phyloP scores from a whole-genome alignment of 2,113 vertebrate genomes.

The Okapia johnstoni region DNA sequence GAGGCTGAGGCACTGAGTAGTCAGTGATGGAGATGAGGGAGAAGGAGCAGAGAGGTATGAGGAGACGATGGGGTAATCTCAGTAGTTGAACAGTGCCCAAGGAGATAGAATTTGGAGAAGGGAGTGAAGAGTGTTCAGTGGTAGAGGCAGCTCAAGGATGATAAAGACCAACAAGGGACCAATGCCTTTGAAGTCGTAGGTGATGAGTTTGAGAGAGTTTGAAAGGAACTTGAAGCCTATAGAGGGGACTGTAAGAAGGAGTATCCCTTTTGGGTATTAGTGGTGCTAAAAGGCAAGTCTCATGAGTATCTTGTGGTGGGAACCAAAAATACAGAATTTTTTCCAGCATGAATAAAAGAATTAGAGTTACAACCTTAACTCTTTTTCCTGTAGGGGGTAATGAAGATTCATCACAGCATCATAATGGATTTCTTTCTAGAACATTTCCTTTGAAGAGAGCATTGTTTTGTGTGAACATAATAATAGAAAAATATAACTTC shows the following conservation, averaged over 20 bases:
- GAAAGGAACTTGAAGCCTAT: not conserved
- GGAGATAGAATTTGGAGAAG: not conserved
- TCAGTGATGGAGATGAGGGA: not conserved
- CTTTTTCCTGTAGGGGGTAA: not conserved
- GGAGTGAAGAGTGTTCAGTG: not conserved
- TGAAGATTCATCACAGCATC: conserved; percentile 19
- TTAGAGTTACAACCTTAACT: not conserved
- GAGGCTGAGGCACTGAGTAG: not conserved
- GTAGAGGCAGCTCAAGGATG: not conserved
- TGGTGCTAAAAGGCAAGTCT: not conserved
- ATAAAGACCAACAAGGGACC: not conserved
- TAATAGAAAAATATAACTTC: conserved; percentile 46
- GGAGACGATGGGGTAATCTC: not conserved
- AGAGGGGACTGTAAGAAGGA: not conserved
- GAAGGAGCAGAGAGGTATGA: not conserved
- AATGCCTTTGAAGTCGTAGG: not conserved
- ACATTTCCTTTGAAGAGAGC: conserved; percentile 45
- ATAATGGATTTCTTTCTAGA: conserved; percentile 32
- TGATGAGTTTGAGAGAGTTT: not conserved
- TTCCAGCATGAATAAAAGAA: not conserved
- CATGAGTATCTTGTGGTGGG: not conserved
- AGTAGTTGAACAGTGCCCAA: not conserved
- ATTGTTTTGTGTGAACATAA: conserved; percentile 35
- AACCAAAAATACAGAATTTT: not conserved
- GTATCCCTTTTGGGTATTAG: not conserved